Evolutionary conservation across 2,888 invertebrate genomes (phyloP), one percentile per base, ranked within the genome.

Genomic region (Macaria notata): DNA sequence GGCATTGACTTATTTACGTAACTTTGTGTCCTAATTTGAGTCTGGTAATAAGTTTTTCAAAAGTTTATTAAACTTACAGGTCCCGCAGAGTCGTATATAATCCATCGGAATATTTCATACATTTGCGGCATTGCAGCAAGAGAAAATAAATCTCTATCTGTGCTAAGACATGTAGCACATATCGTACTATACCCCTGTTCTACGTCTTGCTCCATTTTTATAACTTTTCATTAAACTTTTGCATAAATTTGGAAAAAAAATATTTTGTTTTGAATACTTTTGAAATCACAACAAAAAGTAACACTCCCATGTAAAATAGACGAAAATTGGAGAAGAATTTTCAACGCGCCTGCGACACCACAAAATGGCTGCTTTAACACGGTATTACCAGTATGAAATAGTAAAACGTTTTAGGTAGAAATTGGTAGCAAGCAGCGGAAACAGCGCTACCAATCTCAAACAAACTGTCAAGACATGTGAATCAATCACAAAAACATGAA

Each of bases 231-330:
- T 59, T 59, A 58, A 61, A 44, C 47, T 59, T 46, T 42, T 46
- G 44, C 64, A 59, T 64, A 68, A 69, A 59, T 66, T 61, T 64
- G 58, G 54, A 49, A 59, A 68, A 75, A 74, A 67, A 59, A 8
- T 63, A 66, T 68, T 65, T 74, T 72, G 74, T 78, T 79, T 68
- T 71, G 75, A 78, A 69, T 71, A 72, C 64, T 76, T 81, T 80
- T 79, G 74, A 81, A 83, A 87, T 78, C 88, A 89, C 76, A 89
- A 89, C 89, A 91, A 89, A 87, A 89, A 88, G 86, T 87, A 85
- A 91, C 82, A 88, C 90, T 89, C 81, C 90, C 89, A 90, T 90
- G 87, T 90, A 88, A 89, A 90, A 88, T 90, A 87, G 88, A 88
- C 90, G 76, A 90, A 89, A 84, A 80, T 86, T 80, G 60, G 70